These are phyloP conservation scores for Tinea semifulvella DNA, from an alignment of 2,888 invertebrate genomes.

Conservation along the genomic window DNA sequence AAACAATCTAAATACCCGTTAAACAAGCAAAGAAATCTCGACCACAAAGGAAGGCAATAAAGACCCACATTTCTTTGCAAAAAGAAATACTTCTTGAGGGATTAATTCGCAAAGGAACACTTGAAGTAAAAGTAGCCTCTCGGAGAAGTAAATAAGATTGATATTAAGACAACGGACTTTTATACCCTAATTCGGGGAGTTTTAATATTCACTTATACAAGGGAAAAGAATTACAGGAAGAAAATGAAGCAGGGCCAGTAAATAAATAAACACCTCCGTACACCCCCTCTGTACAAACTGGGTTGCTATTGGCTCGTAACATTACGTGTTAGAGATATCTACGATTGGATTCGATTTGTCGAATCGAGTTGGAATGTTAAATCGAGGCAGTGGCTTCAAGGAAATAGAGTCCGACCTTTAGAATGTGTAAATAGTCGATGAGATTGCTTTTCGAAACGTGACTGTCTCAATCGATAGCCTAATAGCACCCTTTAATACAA, in stretches of 20 bases:
- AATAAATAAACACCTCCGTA: conserved; percentile 50
- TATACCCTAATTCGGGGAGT: conserved; percentile 41
- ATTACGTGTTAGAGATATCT: conserved; percentile 53
- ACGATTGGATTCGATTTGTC: conserved; percentile 55
- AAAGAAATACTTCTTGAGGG: conserved; percentile 21
- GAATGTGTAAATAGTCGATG: conserved; percentile 47
- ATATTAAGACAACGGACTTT: conserved; percentile 23
- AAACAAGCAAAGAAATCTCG: conserved; percentile 11
- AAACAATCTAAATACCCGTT: not conserved
- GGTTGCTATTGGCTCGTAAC: conserved; percentile 38
- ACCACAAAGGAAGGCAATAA: conserved; percentile 28
- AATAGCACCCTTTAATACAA: conserved; percentile 8
- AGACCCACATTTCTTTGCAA: conserved; percentile 25
- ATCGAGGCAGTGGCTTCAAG: conserved; percentile 25
- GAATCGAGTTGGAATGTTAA: conserved; percentile 26
- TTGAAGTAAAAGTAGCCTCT: conserved; percentile 27
- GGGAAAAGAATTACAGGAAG: conserved; percentile 61
- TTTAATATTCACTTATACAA: conserved; percentile 60
- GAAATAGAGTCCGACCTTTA: conserved; percentile 43
- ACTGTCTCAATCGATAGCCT: conserved; percentile 10
- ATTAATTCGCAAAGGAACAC: conserved; percentile 32
- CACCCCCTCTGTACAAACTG: conserved; percentile 23
- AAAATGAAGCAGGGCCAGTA: conserved; percentile 57
- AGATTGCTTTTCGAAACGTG: conserved; percentile 23
- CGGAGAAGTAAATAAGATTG: conserved; percentile 26